Evolutionary conservation across 2,888 invertebrate genomes (phyloP).

Genomic region (Sipunculus nudus): DNA sequence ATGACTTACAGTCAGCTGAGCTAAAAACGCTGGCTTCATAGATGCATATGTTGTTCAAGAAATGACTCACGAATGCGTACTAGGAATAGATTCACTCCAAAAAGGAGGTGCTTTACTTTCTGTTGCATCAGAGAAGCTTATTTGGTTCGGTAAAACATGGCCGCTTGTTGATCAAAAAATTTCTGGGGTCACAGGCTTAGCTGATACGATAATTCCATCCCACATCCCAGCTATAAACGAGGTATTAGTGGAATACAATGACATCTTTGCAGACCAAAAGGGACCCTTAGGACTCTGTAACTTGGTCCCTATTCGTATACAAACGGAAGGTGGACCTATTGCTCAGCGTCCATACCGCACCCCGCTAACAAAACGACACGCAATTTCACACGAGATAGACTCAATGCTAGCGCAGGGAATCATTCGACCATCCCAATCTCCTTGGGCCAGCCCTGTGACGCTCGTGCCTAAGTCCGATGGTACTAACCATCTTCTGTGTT

Average conservation of each 20-base stretch:
- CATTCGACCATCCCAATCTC: conserved; percentile 5
- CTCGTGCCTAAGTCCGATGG: conserved; percentile 20
- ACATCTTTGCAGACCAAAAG: conserved; percentile 1
- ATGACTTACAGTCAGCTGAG: too few species aligned
- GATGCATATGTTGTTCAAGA: background rate
- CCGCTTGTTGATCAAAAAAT: background rate
- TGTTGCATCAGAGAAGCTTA: background rate
- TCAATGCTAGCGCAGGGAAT: conserved; percentile 11
- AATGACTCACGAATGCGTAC: background rate
- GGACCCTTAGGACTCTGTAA: background rate
- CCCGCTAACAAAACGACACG: conserved; percentile 5
- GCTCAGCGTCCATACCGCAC: conserved; percentile 13
- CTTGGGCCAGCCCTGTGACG: conserved; percentile 14
- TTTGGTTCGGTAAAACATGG: background rate
- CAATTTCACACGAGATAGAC: conserved; percentile 9
- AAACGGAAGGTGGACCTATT: conserved; percentile 2
- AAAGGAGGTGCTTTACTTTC: background rate
- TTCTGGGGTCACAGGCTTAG: background rate
- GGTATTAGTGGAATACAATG: background rate
- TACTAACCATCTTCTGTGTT: conserved; percentile 16
- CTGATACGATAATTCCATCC: background rate
- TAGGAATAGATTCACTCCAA: background rate
- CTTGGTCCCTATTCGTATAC: too few species aligned
- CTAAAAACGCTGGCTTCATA: too few species aligned
- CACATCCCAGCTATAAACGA: background rate